Percentiles rank a stretch among this genome's conserved stretches.
phyloP scores from a whole-genome alignment of 2,888 invertebrate genomes.

The Euspilapteryx auroguttella region DNA sequence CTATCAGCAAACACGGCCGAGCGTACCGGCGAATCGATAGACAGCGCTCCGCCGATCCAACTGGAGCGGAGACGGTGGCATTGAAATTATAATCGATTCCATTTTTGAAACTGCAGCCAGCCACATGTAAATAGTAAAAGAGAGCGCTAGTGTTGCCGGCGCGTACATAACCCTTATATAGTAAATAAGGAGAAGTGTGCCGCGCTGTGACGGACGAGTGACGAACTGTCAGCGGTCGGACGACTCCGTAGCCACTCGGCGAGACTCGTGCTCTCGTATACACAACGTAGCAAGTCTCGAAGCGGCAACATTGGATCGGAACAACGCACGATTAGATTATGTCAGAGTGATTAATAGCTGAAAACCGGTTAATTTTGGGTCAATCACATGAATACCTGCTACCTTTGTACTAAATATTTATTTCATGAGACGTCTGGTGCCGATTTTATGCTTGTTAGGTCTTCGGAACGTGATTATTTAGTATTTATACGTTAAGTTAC shows the following conservation, averaged over 20 bases:
- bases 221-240: constrained; percentile 33
- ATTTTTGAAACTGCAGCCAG: constrained; percentile 26
- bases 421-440: too few relatives aligned
- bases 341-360: constrained; percentile 32
- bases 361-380: constrained; percentile 35
- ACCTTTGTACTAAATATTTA: too few relatives aligned
- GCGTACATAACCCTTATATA: constrained; percentile 13
- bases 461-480: too few relatives aligned
- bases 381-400: too few relatives aligned
- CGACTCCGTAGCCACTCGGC: constrained; percentile 19
- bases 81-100: constrained; percentile 18
- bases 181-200: constrained; percentile 38
- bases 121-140: constrained; percentile 20
- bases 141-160: constrained; percentile 30
- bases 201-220: constrained; percentile 43
- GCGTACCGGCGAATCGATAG: constrained; percentile 15
- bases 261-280: constrained; percentile 15
- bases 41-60: constrained; percentile 8
- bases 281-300: constrained; percentile 15
- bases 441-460: too few relatives aligned
- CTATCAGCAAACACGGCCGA: constrained; percentile 14
- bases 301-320: too few relatives aligned
- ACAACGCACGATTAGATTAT: constrained; percentile 33
- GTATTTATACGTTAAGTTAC: too few relatives aligned
- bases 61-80: constrained; percentile 8